Conservation (phyloP, 2,888 invertebrate genomes). For the Lithophane ornitopus region DNA sequence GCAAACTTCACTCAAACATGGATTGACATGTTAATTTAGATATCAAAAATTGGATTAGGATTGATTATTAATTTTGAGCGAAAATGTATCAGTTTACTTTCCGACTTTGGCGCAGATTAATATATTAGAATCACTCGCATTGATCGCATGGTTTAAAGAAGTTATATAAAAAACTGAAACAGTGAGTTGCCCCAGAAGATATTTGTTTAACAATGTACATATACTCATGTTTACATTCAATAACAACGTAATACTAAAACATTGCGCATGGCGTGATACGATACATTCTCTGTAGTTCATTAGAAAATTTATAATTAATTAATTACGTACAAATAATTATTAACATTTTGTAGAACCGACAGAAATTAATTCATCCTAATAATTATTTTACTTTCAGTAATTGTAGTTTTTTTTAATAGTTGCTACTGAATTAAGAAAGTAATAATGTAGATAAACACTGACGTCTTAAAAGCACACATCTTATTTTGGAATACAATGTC, state of each 20-base stretch:
- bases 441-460: slow-evolving; percentile 51
- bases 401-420: slow-evolving; percentile 42
- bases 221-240: slow-evolving; percentile 50
- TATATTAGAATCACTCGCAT: background rate
- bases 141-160: background rate
- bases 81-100: background rate
- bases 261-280: slow-evolving; percentile 61
- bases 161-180: slow-evolving; percentile 58
- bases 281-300: slow-evolving; percentile 49
- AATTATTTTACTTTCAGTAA: slow-evolving; percentile 46
- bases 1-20: background rate
- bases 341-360: slow-evolving; percentile 39
- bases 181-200: slow-evolving; percentile 51
- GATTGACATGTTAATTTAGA: background rate
- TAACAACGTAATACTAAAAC: slow-evolving; percentile 52
- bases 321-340: slow-evolving; percentile 36
- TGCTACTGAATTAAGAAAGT: slow-evolving; percentile 29
- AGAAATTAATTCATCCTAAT: slow-evolving; percentile 35
- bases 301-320: slow-evolving; percentile 42
- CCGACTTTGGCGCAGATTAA: background rate
- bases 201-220: slow-evolving; percentile 59
- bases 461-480: slow-evolving; percentile 14
- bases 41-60: background rate
- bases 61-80: background rate
- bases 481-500: slow-evolving; percentile 29